phyloP scores from a whole-genome alignment of 2,888 invertebrate species.

The Dromius quadrimaculatus region DNA sequence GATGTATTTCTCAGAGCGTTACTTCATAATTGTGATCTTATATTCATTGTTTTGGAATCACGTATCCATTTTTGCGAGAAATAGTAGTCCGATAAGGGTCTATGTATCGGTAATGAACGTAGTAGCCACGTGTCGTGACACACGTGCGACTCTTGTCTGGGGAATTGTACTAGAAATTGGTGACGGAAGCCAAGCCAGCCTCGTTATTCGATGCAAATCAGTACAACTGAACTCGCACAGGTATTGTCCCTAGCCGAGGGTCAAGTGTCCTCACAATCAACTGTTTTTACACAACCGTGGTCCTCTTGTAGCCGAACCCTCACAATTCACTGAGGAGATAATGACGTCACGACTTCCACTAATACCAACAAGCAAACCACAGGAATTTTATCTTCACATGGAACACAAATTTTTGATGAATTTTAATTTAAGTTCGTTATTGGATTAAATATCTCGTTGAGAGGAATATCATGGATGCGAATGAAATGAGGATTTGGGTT shows the following conservation, averaged over 20 bases:
- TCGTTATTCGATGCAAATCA: constrained; percentile 64
- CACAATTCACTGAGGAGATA: not conserved
- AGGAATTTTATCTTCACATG: not conserved
- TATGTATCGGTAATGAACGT: not conserved
- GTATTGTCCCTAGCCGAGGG: constrained; percentile 24
- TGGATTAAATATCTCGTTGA: constrained; percentile 11
- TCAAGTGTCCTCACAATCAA: constrained; percentile 3
- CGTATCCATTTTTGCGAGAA: not conserved
- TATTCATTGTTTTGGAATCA: too few species aligned
- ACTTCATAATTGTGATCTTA: too few species aligned
- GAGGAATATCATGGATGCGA: not conserved
- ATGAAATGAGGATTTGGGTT: too few species aligned
- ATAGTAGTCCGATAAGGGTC: not conserved
- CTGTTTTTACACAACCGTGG: not conserved
- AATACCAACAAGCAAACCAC: constrained; percentile 3
- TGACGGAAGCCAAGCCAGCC: constrained; percentile 57
- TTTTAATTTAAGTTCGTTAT: constrained; percentile 29
- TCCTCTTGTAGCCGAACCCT: not conserved
- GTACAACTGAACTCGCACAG: constrained; percentile 49
- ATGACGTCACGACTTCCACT: constrained; percentile 11
- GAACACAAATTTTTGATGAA: constrained; percentile 22
- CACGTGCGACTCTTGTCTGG: constrained; percentile 28
- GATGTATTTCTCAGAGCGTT: too few species aligned
- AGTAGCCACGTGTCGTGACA: constrained; percentile 20
- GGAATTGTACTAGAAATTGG: constrained; percentile 36